These are phyloP conservation scores for Erpobdella octoculata DNA, from an alignment of 2,888 invertebrate genomes.

Conservation along the genomic window DNA sequence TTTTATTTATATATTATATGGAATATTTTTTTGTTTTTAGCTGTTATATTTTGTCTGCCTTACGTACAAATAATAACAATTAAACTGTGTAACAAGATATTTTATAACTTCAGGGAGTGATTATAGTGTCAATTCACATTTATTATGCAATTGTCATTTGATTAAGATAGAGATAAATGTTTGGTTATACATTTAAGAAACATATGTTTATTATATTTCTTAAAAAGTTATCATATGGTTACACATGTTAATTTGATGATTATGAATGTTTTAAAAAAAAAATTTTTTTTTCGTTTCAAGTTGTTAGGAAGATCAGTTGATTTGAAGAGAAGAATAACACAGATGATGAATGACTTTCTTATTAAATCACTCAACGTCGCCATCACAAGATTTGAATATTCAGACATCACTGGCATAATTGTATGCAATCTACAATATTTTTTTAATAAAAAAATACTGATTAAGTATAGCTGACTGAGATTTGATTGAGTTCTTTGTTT, in stretches of 20 bases:
- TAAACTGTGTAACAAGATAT: no score
- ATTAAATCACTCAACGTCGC: slow-evolving; percentile 84
- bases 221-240: no score
- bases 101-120: no score
- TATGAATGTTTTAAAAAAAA: no score
- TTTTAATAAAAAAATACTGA: neutral
- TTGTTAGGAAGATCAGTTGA: slow-evolving; percentile 85
- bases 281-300: slow-evolving; percentile 37
- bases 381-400: slow-evolving; percentile 87
- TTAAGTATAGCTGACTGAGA: neutral
- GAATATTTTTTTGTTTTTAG: no score
- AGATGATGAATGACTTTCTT: slow-evolving; percentile 87
- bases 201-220: neutral
- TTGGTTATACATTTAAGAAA: neutral
- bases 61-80: no score
- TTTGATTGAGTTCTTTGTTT: neutral
- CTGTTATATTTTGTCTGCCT: no score
- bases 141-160: no score
- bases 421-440: slow-evolving; percentile 46
- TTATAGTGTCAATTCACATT: no score
- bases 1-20: no score
- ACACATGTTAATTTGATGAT: neutral
- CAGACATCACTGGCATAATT: slow-evolving; percentile 86
- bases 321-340: slow-evolving; percentile 78
- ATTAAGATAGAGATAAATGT: no score